Base-by-base conservation (phyloP, 2,888 invertebrate genomes). In the Microchrysa polita region DNA sequence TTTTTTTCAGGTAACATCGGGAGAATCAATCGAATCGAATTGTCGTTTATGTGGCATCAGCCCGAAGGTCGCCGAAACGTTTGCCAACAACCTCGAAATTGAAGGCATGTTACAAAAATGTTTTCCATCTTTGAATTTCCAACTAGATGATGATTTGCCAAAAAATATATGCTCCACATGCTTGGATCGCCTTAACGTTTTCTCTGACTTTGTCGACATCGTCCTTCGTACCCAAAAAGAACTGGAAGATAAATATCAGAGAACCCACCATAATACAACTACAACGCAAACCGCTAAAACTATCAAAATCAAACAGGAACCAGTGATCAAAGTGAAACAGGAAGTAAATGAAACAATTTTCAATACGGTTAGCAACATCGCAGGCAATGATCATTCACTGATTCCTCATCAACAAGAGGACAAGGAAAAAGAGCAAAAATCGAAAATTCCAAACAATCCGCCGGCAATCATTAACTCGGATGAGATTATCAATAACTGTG, bases 221-320 rank as follows among this genome's bases (percentile, higher is more conserved):
- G 83, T 85, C 0, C 77, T 82, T 73, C 79, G 79, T 12, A 80
- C 83, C 0, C 85, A 84, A 73, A 81, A 81, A 52, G 80, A 82
- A 9, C 65, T 83, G 5, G 82, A 83, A 61, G 77, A 79, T 0
- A 81, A 82, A 44, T 83, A 80, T 73, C 81, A 18, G 14, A 65
- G 23, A 12, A 57, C 10, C 27, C 40, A 65, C 14, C 16, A 65
- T 18, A 10, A 65, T 22, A 7, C 52, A 18, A 67, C 65, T 73
- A 74, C 16, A 72, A 73, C 12, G 59, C 73, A 60, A 72, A 57
- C 74, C 0, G 79, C 77, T 1, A 80, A 81, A 2, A 79, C 82
- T 48, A 74, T 82, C 1, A 84, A 84, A 78, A 84, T 84, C 9
- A 84, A 84, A 59, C 84, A 84, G 75, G 84, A 84, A 71, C 84